Evolutionary conservation across 1,140 invertebrate species (phyloP).

Genomic region (Lordiphosa collinella): DNA sequence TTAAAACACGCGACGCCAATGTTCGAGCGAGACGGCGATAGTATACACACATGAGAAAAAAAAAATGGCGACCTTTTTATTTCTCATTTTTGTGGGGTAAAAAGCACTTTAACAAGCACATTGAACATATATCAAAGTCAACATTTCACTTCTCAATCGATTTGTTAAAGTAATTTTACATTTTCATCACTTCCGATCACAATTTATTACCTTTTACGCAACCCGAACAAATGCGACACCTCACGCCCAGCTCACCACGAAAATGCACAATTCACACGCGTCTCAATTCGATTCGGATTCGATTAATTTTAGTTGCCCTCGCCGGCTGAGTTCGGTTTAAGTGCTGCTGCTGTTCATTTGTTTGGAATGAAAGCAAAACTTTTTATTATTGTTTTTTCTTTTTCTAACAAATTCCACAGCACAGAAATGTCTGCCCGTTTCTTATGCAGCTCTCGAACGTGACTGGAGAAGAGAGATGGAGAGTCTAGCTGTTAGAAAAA

Average conservation of each 20-base stretch:
- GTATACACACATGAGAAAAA: conserved; percentile 54
- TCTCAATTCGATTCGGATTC: neutral
- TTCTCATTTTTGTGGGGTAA: conserved; percentile 58
- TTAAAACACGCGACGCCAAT: conserved; percentile 25
- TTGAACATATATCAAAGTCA: conserved; percentile 6
- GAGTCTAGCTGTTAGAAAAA: conserved; percentile 27
- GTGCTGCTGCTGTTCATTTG: conserved; percentile 41
- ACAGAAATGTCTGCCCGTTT: conserved; percentile 51
- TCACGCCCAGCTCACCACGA: conserved; percentile 35
- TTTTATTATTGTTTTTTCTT: conserved; percentile 78
- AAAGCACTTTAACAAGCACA: conserved; percentile 29
- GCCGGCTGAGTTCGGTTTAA: conserved; percentile 6
- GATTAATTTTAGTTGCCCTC: neutral
- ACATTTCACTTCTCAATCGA: neutral
- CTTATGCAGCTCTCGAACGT: conserved; percentile 28
- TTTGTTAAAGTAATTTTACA: neutral
- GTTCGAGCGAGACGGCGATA: conserved; percentile 37
- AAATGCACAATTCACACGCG: neutral
- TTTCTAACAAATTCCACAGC: conserved; percentile 74
- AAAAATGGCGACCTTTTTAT: conserved; percentile 73
- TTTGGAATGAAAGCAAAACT: conserved; percentile 63
- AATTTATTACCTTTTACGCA: conserved; percentile 72
- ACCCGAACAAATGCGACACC: conserved; percentile 49
- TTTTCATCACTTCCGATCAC: neutral
- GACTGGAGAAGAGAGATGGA: conserved; percentile 54